These are phyloP conservation scores for Eupeodes latifasciatus DNA, from an alignment of 2,888 invertebrate genomes.

Conservation along the genomic window DNA sequence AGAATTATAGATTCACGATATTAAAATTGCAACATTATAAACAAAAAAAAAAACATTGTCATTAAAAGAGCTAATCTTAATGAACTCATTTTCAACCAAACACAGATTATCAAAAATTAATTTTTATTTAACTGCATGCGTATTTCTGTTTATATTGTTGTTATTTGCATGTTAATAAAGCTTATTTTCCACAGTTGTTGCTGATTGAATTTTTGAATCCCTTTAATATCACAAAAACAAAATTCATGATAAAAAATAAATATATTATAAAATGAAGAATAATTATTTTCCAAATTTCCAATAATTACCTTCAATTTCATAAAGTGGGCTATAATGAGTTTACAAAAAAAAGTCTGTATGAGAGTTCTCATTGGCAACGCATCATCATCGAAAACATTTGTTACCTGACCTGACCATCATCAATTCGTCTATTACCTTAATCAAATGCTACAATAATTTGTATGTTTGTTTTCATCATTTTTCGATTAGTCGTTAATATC, in stretches of 20 bases:
- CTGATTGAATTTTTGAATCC: background rate
- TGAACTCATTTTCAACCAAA: conserved; percentile 7
- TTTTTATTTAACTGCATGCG: background rate
- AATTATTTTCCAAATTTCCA: too few species aligned
- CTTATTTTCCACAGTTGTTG: background rate
- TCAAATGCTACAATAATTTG: background rate
- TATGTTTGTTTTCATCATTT: conserved; percentile 24
- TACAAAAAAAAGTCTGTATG: background rate
- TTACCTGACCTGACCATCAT: background rate
- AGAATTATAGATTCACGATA: too few species aligned
- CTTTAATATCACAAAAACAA: background rate
- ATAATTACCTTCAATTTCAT: too few species aligned
- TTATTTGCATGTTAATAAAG: background rate
- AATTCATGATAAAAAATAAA: background rate
- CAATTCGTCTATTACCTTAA: background rate
- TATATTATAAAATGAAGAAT: background rate
- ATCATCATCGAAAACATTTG: background rate
- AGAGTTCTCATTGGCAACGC: background rate
- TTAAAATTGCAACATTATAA: background rate
- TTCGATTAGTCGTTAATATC: conserved; percentile 34
- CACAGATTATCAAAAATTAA: background rate
- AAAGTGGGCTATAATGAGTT: background rate
- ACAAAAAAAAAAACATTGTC: background rate
- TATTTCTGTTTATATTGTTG: too few species aligned
- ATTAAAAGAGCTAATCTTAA: background rate